Evolutionary conservation across 2,888 invertebrate species (phyloP).

Genomic region (Euzetes globulus): DNA sequence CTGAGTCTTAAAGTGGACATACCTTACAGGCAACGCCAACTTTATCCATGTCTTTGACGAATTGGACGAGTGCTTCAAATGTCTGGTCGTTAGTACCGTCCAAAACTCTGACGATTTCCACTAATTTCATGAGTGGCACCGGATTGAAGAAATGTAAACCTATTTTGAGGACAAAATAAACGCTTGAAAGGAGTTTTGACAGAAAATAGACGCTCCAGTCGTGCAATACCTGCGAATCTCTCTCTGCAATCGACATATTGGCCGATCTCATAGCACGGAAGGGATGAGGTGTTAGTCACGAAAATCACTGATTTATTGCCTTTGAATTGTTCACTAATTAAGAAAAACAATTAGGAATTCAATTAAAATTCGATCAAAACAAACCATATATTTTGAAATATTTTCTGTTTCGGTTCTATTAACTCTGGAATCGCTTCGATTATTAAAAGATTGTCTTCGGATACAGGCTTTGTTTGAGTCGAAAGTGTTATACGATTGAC

Average conservation of each 20-base stretch:
- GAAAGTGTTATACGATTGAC: conserved; percentile 26
- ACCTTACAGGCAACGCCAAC: conserved; percentile 72
- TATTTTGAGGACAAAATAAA: too few species aligned
- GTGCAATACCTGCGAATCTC: conserved; percentile 60
- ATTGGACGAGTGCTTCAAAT: conserved; percentile 62
- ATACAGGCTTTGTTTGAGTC: conserved; percentile 27
- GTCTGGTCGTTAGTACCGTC: conserved; percentile 69
- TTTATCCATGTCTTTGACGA: conserved; percentile 75
- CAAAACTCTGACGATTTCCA: conserved; percentile 70
- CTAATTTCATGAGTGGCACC: conserved; percentile 77
- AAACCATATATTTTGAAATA: conserved; percentile 52
- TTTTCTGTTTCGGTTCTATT: conserved; percentile 63
- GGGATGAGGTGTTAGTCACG: conserved; percentile 80
- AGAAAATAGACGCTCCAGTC: neutral
- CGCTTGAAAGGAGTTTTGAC: too few species aligned
- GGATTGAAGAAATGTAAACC: conserved; percentile 86
- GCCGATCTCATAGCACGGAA: conserved; percentile 73
- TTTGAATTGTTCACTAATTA: conserved; percentile 31
- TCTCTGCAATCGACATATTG: conserved; percentile 60
- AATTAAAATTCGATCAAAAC: neutral
- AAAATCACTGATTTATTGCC: conserved; percentile 65
- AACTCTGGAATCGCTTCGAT: conserved; percentile 86
- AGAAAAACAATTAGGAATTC: neutral
- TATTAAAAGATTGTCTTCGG: conserved; percentile 34
- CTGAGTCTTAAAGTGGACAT: neutral